Evolutionary conservation across 2,888 invertebrate genomes (phyloP).

Genomic region (Lepidochitona cinerea): DNA sequence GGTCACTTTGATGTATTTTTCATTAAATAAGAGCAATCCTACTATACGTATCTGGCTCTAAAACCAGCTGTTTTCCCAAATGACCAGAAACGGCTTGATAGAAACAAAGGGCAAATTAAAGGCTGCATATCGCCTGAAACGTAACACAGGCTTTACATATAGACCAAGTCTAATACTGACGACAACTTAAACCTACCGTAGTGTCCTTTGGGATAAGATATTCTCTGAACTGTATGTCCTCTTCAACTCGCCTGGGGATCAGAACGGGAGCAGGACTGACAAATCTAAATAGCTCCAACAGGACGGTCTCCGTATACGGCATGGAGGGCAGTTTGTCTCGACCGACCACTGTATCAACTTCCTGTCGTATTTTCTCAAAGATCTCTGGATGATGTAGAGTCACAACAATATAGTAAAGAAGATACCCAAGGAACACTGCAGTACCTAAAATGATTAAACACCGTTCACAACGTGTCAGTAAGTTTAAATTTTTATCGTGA

Average conservation of each 20-base stretch:
- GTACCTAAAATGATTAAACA: not conserved
- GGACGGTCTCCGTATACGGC: slow-evolving; percentile 35
- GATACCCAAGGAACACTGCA: not conserved
- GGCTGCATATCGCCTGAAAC: too few species aligned
- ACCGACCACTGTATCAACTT: slow-evolving; percentile 59
- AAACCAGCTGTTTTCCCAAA: too few species aligned
- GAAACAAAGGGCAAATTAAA: too few species aligned
- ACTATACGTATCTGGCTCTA: too few species aligned
- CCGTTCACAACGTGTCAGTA: too few species aligned
- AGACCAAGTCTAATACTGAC: too few species aligned
- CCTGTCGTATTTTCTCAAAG: not conserved
- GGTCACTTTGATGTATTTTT: too few species aligned
- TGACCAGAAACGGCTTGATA: too few species aligned
- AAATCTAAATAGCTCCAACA: slow-evolving; percentile 36
- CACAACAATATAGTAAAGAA: not conserved
- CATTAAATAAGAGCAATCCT: too few species aligned
- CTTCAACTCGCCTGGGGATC: not conserved
- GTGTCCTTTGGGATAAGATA: slow-evolving; percentile 1
- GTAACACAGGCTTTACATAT: too few species aligned
- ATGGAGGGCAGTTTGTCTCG: slow-evolving; percentile 10
- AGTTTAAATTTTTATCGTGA: too few species aligned
- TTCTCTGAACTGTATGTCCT: not conserved
- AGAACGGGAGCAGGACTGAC: slow-evolving; percentile 37
- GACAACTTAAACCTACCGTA: slow-evolving; percentile 1
- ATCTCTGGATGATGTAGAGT: slow-evolving; percentile 6